phyloP scores from a whole-genome alignment of 2,113 vertebrate genomes.

The Rhinopomastus cyanomelas region DNA sequence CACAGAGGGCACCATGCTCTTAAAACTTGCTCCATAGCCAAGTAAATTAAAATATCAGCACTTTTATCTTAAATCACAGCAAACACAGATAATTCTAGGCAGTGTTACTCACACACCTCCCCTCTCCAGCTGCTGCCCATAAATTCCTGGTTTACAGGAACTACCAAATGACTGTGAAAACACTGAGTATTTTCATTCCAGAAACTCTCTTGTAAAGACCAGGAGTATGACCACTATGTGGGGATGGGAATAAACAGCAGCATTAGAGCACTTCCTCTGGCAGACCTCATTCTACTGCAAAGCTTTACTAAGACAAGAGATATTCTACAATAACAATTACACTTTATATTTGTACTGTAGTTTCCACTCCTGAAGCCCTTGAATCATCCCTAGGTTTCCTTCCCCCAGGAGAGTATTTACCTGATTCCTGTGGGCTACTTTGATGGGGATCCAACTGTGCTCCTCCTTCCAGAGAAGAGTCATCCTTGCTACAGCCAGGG shows the following conservation, averaged over 20 bases:
- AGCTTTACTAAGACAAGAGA: neutral
- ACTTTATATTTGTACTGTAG: neutral
- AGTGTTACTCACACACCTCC: neutral
- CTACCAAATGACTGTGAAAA: neutral
- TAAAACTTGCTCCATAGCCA: neutral
- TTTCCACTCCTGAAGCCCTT: neutral
- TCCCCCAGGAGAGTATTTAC: conserved; percentile 30
- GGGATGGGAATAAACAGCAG: neutral
- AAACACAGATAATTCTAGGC: neutral
- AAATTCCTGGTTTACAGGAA: neutral
- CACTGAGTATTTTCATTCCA: neutral
- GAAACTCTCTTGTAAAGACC: neutral
- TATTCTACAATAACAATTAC: neutral
- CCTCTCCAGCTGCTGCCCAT: neutral
- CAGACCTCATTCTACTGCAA: neutral
- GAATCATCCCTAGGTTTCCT: neutral
- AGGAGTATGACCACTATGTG: neutral
- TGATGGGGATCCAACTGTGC: conserved; percentile 29
- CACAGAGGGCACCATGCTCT: neutral
- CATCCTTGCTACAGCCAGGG: neutral
- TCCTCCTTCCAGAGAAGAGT: conserved; percentile 6
- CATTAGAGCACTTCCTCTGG: neutral
- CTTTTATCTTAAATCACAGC: neutral
- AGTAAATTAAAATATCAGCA: neutral
- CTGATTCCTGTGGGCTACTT: conserved; percentile 61